phyloP scores from a whole-genome alignment of 2,113 vertebrate species.

The Herpailurus yagouaroundi region DNA sequence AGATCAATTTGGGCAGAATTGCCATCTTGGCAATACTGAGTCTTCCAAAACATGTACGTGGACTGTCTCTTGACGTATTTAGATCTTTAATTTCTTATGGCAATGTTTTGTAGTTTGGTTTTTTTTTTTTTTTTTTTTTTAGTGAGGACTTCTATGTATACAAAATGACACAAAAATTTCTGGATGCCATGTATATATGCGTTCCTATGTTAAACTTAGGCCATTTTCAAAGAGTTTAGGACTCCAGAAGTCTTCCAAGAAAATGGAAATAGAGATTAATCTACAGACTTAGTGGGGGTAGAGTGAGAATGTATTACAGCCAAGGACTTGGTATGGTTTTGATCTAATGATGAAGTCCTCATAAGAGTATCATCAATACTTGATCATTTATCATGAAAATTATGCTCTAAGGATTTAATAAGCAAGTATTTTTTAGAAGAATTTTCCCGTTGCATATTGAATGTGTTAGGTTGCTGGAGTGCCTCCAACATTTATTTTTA shows the following conservation, averaged over 20 bases:
- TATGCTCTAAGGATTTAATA: conserved; percentile 12
- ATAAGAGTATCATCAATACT: neutral
- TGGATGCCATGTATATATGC: neutral
- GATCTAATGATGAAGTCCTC: neutral
- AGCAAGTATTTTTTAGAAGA: conserved; percentile 18
- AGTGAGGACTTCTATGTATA: neutral
- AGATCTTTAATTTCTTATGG: neutral
- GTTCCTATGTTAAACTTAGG: neutral
- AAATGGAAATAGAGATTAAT: conserved; percentile 9
- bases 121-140: neutral
- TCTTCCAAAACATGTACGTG: neutral
- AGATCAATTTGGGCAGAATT: neutral
- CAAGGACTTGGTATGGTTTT: neutral
- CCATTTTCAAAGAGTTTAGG: conserved; percentile 1
- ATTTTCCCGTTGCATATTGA: neutral
- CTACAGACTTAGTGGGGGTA: neutral
- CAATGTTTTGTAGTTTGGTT: conserved; percentile 30
- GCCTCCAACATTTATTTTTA: conserved; percentile 32
- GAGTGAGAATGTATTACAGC: neutral
- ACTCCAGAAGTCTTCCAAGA: neutral
- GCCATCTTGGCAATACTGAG: neutral
- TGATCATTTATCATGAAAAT: conserved; percentile 48
- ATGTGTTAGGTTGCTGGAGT: conserved; percentile 39
- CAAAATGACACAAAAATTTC: neutral
- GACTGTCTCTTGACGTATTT: neutral